These are phyloP conservation scores for Heliothis virescens DNA, from an alignment of 1,140 invertebrate genomes.

Conservation along the genomic window DNA sequence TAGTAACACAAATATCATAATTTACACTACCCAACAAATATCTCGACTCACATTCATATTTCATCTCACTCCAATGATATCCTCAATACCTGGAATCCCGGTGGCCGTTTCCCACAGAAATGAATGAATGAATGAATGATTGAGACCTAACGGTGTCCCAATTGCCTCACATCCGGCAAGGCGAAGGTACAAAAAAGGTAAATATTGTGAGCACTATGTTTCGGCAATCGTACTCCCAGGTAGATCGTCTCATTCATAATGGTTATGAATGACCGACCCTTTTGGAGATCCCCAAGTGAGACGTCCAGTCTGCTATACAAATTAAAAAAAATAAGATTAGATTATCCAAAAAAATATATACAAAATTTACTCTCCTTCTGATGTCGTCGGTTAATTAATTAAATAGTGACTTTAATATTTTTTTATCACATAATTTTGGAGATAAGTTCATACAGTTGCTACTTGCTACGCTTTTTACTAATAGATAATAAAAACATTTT, in stretches of 20 bases:
- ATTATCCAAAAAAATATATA: not conserved
- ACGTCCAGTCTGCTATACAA: not conserved
- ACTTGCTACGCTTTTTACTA: too few relatives aligned
- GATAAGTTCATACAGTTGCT: too few relatives aligned
- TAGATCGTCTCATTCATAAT: slow-evolving; percentile 71
- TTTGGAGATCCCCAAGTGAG: slow-evolving; percentile 42
- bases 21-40: not conserved
- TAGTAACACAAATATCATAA: not conserved
- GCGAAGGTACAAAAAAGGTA: slow-evolving; percentile 59
- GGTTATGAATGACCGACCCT: slow-evolving; percentile 71
- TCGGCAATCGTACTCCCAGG: slow-evolving; percentile 67
- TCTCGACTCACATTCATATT: not conserved
- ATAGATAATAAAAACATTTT: too few relatives aligned
- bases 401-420: too few relatives aligned
- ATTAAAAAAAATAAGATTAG: not conserved
- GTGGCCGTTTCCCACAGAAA: slow-evolving; percentile 46
- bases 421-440: too few relatives aligned
- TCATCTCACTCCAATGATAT: not conserved
- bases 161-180: slow-evolving; percentile 75
- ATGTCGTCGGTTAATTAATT: too few relatives aligned
- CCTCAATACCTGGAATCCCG: slow-evolving; percentile 30
- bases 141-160: slow-evolving; percentile 73
- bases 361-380: too few relatives aligned
- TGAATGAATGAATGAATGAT: slow-evolving; percentile 46
- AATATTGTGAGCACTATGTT: slow-evolving; percentile 64